phyloP scores from a whole-genome alignment of 2,113 vertebrate species.

The Arvicanthis niloticus region DNA sequence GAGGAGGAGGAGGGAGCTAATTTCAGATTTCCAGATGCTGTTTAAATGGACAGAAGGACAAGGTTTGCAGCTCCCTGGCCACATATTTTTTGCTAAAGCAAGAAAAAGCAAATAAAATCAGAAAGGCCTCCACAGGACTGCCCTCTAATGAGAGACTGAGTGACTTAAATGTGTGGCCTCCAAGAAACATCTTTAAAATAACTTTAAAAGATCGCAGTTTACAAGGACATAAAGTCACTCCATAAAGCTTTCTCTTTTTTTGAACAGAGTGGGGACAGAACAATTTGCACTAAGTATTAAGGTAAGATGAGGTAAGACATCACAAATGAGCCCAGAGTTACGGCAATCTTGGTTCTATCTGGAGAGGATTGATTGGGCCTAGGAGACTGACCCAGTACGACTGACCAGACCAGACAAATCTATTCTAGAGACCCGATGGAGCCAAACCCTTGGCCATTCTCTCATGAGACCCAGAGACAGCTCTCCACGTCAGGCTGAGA shows the following conservation, averaged over 20 bases:
- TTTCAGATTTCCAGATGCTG: conserved; percentile 63
- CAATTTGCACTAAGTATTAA: conserved; percentile 67
- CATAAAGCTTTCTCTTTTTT: not conserved
- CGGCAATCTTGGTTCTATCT: conserved; percentile 35
- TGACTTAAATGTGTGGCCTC: conserved; percentile 74
- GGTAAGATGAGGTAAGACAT: conserved; percentile 73
- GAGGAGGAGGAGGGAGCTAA: not conserved
- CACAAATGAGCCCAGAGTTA: conserved; percentile 68
- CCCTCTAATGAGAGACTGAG: conserved; percentile 77
- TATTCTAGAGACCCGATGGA: conserved; percentile 42
- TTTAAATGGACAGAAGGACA: conserved; percentile 69
- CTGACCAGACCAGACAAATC: conserved; percentile 49
- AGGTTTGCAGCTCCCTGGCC: conserved; percentile 45
- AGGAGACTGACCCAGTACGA: not conserved
- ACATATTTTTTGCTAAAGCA: conserved; percentile 63
- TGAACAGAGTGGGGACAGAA: conserved; percentile 24
- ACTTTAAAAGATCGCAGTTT: conserved; percentile 55
- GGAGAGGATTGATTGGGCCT: rapidly evolving
- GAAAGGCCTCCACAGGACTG: conserved; percentile 72
- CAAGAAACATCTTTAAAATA: conserved; percentile 22
- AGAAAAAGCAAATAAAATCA: conserved; percentile 68
- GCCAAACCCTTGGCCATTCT: conserved; percentile 39
- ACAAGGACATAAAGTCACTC: conserved; percentile 68
- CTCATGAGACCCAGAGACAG: conserved; percentile 52
- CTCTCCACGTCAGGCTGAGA: conserved; percentile 62